These are phyloP conservation scores for Knipowitschia caucasica DNA, from an alignment of 2,797 vertebrate species.

Conservation along the genomic window DNA sequence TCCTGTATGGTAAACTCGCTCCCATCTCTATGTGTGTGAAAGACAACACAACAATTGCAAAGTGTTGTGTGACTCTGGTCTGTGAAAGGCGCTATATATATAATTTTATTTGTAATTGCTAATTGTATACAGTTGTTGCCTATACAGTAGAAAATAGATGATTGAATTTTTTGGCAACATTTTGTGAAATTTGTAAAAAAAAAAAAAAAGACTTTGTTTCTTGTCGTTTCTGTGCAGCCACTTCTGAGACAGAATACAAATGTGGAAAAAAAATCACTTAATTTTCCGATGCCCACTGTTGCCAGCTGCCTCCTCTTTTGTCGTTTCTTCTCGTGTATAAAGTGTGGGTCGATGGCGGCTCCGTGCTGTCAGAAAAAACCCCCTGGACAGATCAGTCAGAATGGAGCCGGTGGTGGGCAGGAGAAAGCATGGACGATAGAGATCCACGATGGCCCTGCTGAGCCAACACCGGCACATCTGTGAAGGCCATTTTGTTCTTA, in stretches of 20 bases:
- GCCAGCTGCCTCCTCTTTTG: conserved; percentile 5
- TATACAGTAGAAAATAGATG: too few species aligned
- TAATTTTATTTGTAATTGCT: too few species aligned
- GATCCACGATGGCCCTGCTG: not conserved
- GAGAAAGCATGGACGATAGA: not conserved
- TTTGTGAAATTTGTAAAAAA: too few species aligned
- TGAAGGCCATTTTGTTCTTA: not conserved
- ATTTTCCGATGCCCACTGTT: conserved; percentile 1
- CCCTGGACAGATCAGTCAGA: conserved; percentile 5
- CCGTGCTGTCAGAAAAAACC: not conserved
- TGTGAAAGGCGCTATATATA: too few species aligned
- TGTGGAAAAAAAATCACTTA: conserved; percentile 7
- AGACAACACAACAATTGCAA: too few species aligned
- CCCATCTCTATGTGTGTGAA: too few species aligned
- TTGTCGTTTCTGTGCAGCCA: not conserved
- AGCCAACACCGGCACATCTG: not conserved
- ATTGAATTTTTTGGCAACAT: too few species aligned
- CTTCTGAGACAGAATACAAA: conserved; percentile 1
- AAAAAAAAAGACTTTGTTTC: too few species aligned
- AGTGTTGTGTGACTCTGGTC: too few species aligned
- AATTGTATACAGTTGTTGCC: too few species aligned
- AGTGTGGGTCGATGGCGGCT: conserved; percentile 2
- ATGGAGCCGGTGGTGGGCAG: conserved; percentile 1
- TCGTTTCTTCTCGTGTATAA: not conserved
- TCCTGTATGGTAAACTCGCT: too few species aligned